Percentiles rank a stretch among this genome's conserved stretches.
These are phyloP conservation scores for Troides aeacus DNA, from an alignment of 2,888 invertebrate genomes.

Conservation along the genomic window DNA sequence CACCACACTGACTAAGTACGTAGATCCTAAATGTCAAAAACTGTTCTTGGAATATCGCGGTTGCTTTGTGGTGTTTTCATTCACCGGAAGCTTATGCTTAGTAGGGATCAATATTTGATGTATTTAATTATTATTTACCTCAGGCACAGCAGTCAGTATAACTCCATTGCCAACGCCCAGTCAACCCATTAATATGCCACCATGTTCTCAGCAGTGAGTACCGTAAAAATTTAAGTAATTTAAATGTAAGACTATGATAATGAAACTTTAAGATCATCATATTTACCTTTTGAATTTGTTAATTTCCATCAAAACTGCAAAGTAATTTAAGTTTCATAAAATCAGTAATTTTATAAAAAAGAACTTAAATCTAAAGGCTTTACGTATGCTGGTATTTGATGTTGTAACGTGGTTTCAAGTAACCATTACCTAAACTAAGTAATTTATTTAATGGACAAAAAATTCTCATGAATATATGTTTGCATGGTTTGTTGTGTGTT, in stretches of 20 bases:
- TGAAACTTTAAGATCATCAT: no score
- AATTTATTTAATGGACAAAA: slow-evolving; percentile 34
- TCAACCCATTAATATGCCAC: slow-evolving; percentile 55
- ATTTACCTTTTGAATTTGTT: no score
- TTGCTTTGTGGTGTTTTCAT: no score
- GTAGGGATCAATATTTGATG: no score
- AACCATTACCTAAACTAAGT: slow-evolving; percentile 19
- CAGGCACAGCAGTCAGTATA: slow-evolving; percentile 71
- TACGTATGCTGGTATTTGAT: slow-evolving; percentile 15
- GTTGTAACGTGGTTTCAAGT: slow-evolving; percentile 22
- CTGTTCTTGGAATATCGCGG: no score
- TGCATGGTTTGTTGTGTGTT: slow-evolving; percentile 65
- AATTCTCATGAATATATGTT: slow-evolving; percentile 64
- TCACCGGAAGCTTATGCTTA: no score
- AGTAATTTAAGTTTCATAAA: no score
- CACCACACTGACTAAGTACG: no score
- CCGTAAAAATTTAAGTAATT: neutral
- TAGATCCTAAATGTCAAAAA: no score
- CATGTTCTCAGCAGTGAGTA: slow-evolving; percentile 74
- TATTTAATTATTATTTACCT: neutral
- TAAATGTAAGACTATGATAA: no score
- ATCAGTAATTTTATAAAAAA: no score
- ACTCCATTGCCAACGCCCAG: slow-evolving; percentile 58
- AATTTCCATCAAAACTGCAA: no score
- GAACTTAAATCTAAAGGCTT: neutral